These are phyloP conservation scores for Macrobrachium rosenbergii DNA, from an alignment of 1,140 invertebrate species.

Conservation along the genomic window DNA sequence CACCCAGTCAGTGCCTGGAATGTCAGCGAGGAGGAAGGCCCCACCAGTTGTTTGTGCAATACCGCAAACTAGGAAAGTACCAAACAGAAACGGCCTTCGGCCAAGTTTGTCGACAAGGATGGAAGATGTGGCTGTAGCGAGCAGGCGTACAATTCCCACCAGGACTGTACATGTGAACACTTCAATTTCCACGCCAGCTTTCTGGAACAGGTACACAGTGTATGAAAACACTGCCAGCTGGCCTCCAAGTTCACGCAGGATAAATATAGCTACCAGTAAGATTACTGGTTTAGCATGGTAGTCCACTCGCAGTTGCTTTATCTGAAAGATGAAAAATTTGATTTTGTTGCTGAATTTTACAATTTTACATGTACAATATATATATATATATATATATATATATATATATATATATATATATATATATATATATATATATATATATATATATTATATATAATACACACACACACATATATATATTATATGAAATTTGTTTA, in stretches of 20 bases:
- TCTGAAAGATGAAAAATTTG: neutral
- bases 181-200: neutral
- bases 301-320: neutral
- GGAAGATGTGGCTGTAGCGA: neutral
- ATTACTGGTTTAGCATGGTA: slow-evolving; percentile 6
- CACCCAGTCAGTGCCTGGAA: neutral
- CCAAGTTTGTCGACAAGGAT: neutral
- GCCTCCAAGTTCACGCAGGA: slow-evolving; percentile 43
- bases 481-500: too few relatives aligned
- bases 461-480: too few relatives aligned
- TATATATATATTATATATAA: too few relatives aligned
- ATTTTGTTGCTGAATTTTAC: too few relatives aligned
- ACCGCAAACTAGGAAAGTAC: neutral
- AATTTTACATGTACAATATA: too few relatives aligned
- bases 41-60: neutral
- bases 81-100: neutral
- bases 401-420: too few relatives aligned
- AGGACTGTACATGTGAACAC: neutral
- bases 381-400: too few relatives aligned
- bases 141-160: neutral
- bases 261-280: slow-evolving; percentile 4
- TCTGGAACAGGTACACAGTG: slow-evolving; percentile 41
- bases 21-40: neutral
- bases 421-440: too few relatives aligned
- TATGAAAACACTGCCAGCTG: slow-evolving; percentile 50